Base-by-base conservation (phyloP, 2,113 vertebrate genomes). In the Prietella phreatophila region DNA sequence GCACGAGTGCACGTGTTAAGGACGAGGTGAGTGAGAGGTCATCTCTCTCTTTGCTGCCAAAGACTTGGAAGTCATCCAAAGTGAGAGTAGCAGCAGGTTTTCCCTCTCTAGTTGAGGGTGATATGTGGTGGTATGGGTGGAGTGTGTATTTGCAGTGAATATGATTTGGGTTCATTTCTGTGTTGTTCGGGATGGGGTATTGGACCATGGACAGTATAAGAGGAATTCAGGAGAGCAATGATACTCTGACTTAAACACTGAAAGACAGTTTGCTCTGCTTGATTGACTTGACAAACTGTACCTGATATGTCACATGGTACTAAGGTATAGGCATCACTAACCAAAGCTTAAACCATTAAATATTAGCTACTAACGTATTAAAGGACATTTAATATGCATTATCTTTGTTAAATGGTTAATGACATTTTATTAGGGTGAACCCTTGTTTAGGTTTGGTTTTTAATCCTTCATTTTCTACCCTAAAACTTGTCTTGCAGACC, bases 1-100 rank as follows among this genome's bases (percentile, higher is more conserved):
- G 80, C 73, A 50, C 69, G 90, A 87, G 92, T 88, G 89, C 85
- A 91, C 30, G 55, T 71, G 92, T 83, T 88, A 83, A n/a, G 55
- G 15, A 39, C 63, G 88, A 94, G 94, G 94, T 95, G 91, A 95
- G 89, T 82, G 67, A 85, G 91, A 94, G 94, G 94, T 95, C 94
- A 94, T 65, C 9, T 73, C 91, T 93, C 91, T 91, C 90, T 92
- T 93, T 90, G 88, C 92, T 60, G 82, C 93, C 90, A 92, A 92
- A 94, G 91, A 93, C 92, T 92, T 94, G 95, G 94, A 93, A 8
- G 87, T 61, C 5, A 15, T 93, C 94, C 94, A 95, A 50, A 2
- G 19, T 65, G 55, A 76, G 86, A 86, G 85, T 91, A 88, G 88
- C 87, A 90, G 91, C 80, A 90, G 84, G 87, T 88, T 90, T 91